These are phyloP conservation scores for Cromileptes altivelis DNA, from an alignment of 2,113 vertebrate genomes.

Conservation along the genomic window DNA sequence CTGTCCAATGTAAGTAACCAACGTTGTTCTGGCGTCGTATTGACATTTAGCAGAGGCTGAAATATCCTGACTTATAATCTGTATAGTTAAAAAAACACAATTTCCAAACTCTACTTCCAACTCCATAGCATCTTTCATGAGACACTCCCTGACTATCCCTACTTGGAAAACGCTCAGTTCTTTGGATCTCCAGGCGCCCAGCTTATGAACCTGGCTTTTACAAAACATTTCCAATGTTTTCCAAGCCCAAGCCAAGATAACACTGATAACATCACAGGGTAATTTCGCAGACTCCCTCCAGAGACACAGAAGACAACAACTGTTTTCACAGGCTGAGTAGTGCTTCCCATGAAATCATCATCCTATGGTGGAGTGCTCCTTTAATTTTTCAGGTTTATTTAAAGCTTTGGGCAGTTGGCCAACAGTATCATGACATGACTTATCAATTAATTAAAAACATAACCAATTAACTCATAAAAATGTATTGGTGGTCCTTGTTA, in stretches of 20 bases:
- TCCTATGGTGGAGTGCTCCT: no score
- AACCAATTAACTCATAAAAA: no score
- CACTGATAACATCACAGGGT: not conserved
- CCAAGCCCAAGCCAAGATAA: not conserved
- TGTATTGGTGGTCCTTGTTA: no score
- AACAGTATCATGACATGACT: no score
- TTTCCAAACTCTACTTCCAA: not conserved
- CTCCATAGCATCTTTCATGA: not conserved
- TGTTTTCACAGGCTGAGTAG: not conserved
- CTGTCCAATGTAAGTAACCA: no score
- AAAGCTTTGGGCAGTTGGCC: no score
- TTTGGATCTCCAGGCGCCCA: not conserved
- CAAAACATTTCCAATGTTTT: not conserved
- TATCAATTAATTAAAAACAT: no score
- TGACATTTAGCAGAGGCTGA: no score
- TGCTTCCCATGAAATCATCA: not conserved
- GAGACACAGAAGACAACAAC: not conserved
- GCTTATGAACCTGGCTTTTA: not conserved
- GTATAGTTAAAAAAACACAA: not conserved
- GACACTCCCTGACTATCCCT: not conserved
- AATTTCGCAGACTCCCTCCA: not conserved
- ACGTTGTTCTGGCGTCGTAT: no score
- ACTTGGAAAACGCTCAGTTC: not conserved
- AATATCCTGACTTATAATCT: not conserved
- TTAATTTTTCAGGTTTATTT: no score